These are phyloP conservation scores for Torymus texanus DNA, from an alignment of 2,888 invertebrate species.

Conservation along the genomic window DNA sequence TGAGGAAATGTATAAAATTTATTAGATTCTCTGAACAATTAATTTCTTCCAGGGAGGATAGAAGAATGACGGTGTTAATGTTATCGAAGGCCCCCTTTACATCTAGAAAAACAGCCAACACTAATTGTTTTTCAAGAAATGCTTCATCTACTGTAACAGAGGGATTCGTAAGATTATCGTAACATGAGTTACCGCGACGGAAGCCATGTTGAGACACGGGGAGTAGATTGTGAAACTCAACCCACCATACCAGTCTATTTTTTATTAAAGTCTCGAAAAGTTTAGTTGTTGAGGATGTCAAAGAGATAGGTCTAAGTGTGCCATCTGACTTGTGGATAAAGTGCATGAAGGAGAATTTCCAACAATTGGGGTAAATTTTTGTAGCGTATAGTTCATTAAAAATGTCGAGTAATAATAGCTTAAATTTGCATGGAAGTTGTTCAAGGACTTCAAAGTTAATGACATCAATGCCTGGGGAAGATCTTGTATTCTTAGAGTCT, in stretches of 20 bases:
- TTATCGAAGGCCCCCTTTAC: constrained; percentile 30
- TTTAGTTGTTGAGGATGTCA: constrained; percentile 32
- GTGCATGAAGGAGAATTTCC: constrained; percentile 6
- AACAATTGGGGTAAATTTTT: no score
- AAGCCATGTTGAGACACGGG: constrained; percentile 17
- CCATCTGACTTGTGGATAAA: constrained; percentile 34
- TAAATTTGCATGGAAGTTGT: no score
- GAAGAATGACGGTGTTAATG: constrained; percentile 8
- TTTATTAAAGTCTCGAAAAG: constrained; percentile 40
- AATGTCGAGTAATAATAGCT: no score
- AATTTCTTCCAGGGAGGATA: constrained; percentile 20
- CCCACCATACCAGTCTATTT: no score
- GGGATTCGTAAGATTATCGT: constrained; percentile 15
- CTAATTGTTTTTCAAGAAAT: background rate
- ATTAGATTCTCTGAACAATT: constrained; percentile 6
- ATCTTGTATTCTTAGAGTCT: no score
- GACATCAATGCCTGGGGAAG: no score
- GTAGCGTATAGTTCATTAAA: no score
- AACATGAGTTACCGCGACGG: constrained; percentile 5
- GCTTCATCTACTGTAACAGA: background rate
- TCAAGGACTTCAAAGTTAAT: no score
- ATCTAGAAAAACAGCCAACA: constrained; percentile 23
- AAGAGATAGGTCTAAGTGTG: constrained; percentile 32
- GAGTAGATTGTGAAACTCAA: constrained; percentile 11
- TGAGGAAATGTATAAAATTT: constrained; percentile 28